Base-by-base conservation (phyloP, 2,113 vertebrate genomes). In the Alaudala cheleensis region DNA sequence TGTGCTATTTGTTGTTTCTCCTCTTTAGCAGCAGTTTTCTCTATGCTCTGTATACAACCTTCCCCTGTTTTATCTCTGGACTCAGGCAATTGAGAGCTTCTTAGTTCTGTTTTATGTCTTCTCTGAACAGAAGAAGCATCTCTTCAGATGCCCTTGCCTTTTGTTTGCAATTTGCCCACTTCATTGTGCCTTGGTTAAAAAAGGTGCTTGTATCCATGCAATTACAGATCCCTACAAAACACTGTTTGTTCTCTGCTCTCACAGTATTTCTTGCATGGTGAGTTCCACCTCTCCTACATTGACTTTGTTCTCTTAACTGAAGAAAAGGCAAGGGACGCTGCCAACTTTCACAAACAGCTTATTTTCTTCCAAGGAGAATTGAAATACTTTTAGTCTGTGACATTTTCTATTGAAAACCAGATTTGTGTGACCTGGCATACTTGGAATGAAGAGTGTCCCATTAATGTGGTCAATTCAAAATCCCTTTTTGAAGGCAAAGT, bases 361-460 rank as follows among this genome's bases (percentile, higher is more conserved):
- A 5, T 90, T 78, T 86, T 74, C 37, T 86, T 91, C 77, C 39
- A 78, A 81, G 71, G 34, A 74, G 56, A 53, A 11, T 81, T 70
- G 51, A 94, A 96, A 81, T 65, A n/a, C 60, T 83, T 91, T 81
- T 80, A 5, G 1, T 88, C 88, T 92, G 64, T 66, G 51, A 84
- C 86, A 71, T 92, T 64, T 73, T 61, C 64, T 81, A 28, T 79
- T 94, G 80, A 86, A 97, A 94, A 73, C 18, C 71, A 69, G 70
- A 58, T 73, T 88, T 88, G 82, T 90, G 74, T 88, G 85, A 87
- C 69, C 47, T 79, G 73, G 85, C 66, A 37, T 77, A 21, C 54
- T 88, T 77, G 50, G 47, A 80, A 81, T 61, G 66, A 91, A 72
- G 73, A 60, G 6, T 67, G 77, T 64, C 47, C 58, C 49, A 18